Evolutionary conservation across 2,797 vertebrate genomes (phyloP).

Genomic region (Sarcophilus harrisii): DNA sequence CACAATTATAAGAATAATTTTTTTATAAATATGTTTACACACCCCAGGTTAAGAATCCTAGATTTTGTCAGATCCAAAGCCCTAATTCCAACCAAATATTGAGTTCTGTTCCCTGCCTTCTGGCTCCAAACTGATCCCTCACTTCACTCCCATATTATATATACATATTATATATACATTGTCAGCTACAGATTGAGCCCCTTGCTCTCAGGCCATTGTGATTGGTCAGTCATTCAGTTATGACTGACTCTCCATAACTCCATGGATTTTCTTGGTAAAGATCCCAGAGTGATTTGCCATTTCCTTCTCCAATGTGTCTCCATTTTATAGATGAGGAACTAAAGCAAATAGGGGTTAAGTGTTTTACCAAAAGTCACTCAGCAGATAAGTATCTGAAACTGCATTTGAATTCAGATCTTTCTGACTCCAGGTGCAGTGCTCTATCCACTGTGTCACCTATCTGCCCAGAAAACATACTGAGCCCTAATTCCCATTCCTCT

Average conservation of each 20-base stretch:
- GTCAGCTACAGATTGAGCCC: neutral
- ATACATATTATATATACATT: no score
- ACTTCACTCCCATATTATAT: neutral
- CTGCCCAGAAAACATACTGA: neutral
- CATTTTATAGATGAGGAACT: neutral
- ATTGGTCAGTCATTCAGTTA: neutral
- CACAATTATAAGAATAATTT: neutral
- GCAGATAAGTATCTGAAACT: neutral
- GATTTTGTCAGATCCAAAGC: neutral
- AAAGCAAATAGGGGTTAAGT: neutral
- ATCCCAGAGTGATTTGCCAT: neutral
- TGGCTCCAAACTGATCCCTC: neutral
- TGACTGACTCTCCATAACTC: neutral
- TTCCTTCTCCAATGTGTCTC: neutral
- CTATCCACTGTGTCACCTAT: neutral
- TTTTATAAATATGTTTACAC: neutral
- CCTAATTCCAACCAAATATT: neutral
- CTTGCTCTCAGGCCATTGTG: neutral
- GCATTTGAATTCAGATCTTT: neutral
- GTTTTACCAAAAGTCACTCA: neutral
- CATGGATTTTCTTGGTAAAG: neutral
- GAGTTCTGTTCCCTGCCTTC: neutral
- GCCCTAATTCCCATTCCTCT: neutral
- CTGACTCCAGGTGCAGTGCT: neutral
- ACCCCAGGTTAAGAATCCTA: neutral